Base-by-base conservation (phyloP, 2,888 invertebrate species). In the Anthrax anthrax region DNA sequence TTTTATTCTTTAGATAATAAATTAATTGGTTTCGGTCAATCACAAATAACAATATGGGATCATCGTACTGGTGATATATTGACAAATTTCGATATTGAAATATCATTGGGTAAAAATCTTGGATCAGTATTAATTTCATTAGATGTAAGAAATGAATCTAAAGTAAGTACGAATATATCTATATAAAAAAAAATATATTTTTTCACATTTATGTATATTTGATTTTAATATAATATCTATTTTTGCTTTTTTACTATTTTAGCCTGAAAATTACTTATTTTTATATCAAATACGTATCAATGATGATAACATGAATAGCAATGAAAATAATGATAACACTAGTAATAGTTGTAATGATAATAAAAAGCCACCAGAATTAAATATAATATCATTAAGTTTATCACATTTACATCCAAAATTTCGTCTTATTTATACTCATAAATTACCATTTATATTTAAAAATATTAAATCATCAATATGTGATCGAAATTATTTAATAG, bases 21-120 rank as follows among this genome's bases (percentile, higher is more conserved):
- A 44, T 47, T 67, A 13, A 59, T 67, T 48, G 67, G 66, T 4
- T 66, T 66, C 39, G 67, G 67, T 0, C 55, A 57, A 4, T 57
- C 60, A 4, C 62, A 63, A 19, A 51, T 67, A 14, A 63, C 67
- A 1, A 58, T 67, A 44, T 67, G 67, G 67, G 64, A 67, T 55
- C 64, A 67, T 54, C 63, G 60, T 42, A 67, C 64, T 38, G 67
- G 67, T 4, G 67, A 67, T 51, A 61, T 60, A 10, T 53, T 67
- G 10, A 62, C 63, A 58, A 63, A 64, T 49, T 65, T 64, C 50
- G 66, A 67, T 52, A 55, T 67, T 37, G 58, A 58, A 34, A 57
- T 61, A 27, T 47, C 56, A 2, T 48, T 67, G 29, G 67, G 67
- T 14, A 54, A 43, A 16, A 62, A 62, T 52, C 37, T 67, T n/a